Base-by-base conservation (phyloP, 2,888 invertebrate species). In the Drosophila conformis region DNA sequence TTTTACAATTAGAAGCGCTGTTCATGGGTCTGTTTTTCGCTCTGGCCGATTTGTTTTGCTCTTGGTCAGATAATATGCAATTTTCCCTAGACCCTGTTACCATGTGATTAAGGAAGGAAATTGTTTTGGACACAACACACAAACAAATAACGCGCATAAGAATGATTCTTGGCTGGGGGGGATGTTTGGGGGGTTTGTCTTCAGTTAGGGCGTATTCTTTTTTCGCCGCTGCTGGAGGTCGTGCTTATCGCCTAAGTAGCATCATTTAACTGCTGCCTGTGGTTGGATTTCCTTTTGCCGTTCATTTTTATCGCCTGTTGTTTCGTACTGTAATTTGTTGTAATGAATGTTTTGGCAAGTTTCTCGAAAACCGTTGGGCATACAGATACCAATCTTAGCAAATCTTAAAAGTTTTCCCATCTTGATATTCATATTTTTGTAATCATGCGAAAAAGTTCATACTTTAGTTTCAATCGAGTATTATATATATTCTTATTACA, bases 21-120 rank as follows among this genome's bases (percentile, higher is more conserved):
- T 83, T 74, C 76, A 68, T 75, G 80, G 80, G 83, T 64, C 71
- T 71, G 67, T 72, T 82, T 46, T 68, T 80, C 81, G 75, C 61
- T 79, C 76, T 51, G 65, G 60, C 68, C 71, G 81, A 74, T 80
- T 82, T 80, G 76, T 79, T 71, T 77, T 71, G 62, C 70, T 76
- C 68, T 74, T 72, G 84, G 84, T 74, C 76, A 89, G 89, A 86
- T 89, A 85, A 85, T 42, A 89, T 85, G 85, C 75, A 87, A 87
- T 89, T 85, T 82, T 78, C 65, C 78, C 76, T 66, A 69, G 64
- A 72, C 78, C 80, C 74, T 70, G 82, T 78, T 82, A 82, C 86
- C 87, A 81, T 83, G 91, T 90, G 92, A 92, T 92, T 92, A 92
- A 90, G 91, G 91, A 91, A 92, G 91, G 91, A 92, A 92, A 91